Evolutionary conservation across 2,113 vertebrate genomes (phyloP).

Genomic region (Tenrec ecaudatus): DNA sequence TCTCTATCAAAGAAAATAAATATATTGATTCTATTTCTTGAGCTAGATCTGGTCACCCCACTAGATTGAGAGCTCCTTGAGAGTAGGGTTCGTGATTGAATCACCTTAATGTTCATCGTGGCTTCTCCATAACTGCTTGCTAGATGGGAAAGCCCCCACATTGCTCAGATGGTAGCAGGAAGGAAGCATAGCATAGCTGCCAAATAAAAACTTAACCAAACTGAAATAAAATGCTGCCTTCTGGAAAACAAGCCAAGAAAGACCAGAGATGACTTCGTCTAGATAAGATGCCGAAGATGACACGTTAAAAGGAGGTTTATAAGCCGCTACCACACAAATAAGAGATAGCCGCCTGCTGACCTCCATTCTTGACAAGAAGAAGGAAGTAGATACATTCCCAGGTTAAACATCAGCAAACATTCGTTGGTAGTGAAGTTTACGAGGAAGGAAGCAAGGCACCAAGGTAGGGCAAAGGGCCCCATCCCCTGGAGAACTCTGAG

Average conservation of each 20-base stretch:
- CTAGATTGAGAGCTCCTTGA: background rate
- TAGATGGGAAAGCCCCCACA: background rate
- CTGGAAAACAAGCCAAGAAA: conserved; percentile 4
- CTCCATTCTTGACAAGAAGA: background rate
- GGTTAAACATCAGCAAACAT: background rate
- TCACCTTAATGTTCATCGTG: background rate
- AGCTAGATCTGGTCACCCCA: background rate
- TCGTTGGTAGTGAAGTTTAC: background rate
- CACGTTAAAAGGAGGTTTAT: background rate
- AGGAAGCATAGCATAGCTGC: background rate
- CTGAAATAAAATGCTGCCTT: conserved; percentile 23
- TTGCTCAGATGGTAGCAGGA: conserved; percentile 15
- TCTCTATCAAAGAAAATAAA: conserved; percentile 23
- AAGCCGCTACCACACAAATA: background rate
- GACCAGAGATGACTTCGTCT: background rate
- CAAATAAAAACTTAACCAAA: conserved; percentile 32
- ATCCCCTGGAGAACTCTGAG: background rate
- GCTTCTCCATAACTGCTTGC: background rate
- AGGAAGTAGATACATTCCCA: conserved; percentile 5
- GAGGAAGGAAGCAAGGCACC: conserved; percentile 44
- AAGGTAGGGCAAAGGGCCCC: background rate
- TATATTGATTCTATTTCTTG: background rate
- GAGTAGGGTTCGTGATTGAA: background rate
- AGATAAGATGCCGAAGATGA: background rate
- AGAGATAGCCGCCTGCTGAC: background rate